These are phyloP conservation scores for Copidosoma floridanum DNA, from an alignment of 1,140 invertebrate species.

Conservation along the genomic window DNA sequence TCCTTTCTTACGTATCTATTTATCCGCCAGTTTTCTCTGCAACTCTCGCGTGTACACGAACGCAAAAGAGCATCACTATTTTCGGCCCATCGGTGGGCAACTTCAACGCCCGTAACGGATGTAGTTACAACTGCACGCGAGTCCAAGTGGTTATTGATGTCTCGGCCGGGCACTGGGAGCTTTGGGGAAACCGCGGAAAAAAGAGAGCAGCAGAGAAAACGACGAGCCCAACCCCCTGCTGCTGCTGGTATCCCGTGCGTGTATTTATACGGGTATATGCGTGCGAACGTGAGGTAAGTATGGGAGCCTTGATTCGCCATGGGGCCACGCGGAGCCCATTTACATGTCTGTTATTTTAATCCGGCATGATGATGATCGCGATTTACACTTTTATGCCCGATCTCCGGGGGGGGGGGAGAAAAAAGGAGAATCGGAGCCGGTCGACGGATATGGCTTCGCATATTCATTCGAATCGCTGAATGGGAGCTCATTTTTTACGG, in stretches of 20 bases:
- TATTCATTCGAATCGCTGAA: slow-evolving; percentile 16
- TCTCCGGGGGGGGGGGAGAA: neutral
- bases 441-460: too few species aligned
- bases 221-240: neutral
- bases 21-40: neutral
- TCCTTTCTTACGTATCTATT: slow-evolving; percentile 22
- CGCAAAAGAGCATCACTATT: too few species aligned
- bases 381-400: slow-evolving; percentile 13
- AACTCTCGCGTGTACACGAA: neutral
- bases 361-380: slow-evolving; percentile 13
- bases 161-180: too few species aligned
- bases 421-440: too few species aligned
- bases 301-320: slow-evolving; percentile 1
- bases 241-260: too few species aligned
- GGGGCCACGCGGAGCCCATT: slow-evolving; percentile 1
- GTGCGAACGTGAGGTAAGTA: neutral
- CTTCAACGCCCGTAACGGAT: slow-evolving; percentile 36
- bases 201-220: neutral
- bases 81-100: neutral
- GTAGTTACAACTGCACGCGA: slow-evolving; percentile 50
- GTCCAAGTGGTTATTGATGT: slow-evolving; percentile 54
- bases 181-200: neutral
- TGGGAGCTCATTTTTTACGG: slow-evolving; percentile 12
- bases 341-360: slow-evolving; percentile 28
- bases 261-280: too few species aligned